Base-by-base conservation (phyloP, 2,888 invertebrate genomes). In the Amitus sp. region DNA sequence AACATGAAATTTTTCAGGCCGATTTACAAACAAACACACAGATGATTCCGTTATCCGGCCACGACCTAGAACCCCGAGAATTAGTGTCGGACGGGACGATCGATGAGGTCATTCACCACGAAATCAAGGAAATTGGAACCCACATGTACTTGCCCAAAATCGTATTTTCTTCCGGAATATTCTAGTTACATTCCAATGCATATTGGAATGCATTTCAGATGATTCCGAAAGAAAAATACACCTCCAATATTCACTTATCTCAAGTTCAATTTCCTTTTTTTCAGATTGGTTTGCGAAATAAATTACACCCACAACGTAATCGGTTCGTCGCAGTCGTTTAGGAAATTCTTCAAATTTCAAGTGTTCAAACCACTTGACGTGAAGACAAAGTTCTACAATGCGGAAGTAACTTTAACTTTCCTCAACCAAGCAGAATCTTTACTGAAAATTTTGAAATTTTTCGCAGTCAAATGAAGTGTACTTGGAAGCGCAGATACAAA, bases 61-160 rank as follows among this genome's bases (percentile, higher is more conserved):
- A 88, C 71, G 89, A 90, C 72, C 86, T 86, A 72, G 74, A 82
- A 66, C 78, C 84, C 45, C 79, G 82, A 20, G 84, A 86, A 70
- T 83, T 90, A 59, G 82, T 83, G 43, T 90, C 95, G 0, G 93
- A 94, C 73, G 90, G 92, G 76, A 96, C 95, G 9, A 87, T 97
- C 12, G 96, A 97, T 84, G 93, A 96, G 84, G 94, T 98, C 28
- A 96, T 98, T 76, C 94, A 96, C 77, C 97, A 99, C 84, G 98
- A 99, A 87, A 97, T 99, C n/a, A 98, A 98, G 83, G 98, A 99
- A 85, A 90, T 96, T 70, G 98, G 98, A 37, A 95, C 96, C 42
- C 98, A 99, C 79, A 97, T 98, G 93, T 94, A 84, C 15, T 9
- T n/a, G n/a, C n/a, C n/a, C n/a, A n/a, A n/a, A n/a, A n/a, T n/a